Percentiles rank a stretch among this genome's conserved stretches.
Conservation (phyloP, 2,888 invertebrate species). For the Alentia gelatinosa region DNA sequence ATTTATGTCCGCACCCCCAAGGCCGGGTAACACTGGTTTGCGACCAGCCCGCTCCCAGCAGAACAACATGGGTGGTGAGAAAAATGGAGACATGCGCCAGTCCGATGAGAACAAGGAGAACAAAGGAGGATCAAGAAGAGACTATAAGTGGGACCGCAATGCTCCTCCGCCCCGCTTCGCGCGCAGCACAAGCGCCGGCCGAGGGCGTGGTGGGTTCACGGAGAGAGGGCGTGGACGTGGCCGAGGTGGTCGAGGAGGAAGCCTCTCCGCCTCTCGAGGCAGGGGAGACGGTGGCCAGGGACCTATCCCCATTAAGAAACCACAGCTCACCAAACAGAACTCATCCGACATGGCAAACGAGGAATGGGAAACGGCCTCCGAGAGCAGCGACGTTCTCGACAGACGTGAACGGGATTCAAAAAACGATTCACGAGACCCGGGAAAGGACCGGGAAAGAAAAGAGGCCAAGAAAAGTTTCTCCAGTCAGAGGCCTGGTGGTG, state of each 20-base stretch:
- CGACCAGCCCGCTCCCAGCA: neutral
- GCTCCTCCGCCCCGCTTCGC: slow-evolving; percentile 58
- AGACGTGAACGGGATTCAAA: slow-evolving; percentile 67
- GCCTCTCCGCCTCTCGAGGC: slow-evolving; percentile 21
- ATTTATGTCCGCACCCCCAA: slow-evolving; percentile 47
- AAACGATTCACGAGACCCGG: slow-evolving; percentile 62
- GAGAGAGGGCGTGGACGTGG: slow-evolving; percentile 51
- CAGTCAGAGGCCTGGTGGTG: slow-evolving; percentile 79
- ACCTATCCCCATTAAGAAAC: slow-evolving; percentile 66
- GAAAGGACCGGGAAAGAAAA: slow-evolving; percentile 65
- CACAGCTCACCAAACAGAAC: slow-evolving; percentile 78
- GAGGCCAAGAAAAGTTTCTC: slow-evolving; percentile 79
- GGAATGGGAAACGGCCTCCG: slow-evolving; percentile 90
- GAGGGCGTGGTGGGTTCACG: slow-evolving; percentile 28
- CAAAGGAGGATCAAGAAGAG: slow-evolving; percentile 49
- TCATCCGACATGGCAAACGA: slow-evolving; percentile 75
- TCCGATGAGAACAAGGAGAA: slow-evolving; percentile 51
- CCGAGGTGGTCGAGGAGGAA: slow-evolving; percentile 62
- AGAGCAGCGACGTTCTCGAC: slow-evolving; percentile 86
- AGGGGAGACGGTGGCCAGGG: slow-evolving; percentile 59
- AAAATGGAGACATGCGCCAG: neutral
- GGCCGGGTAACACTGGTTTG: neutral
- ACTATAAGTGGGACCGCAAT: slow-evolving; percentile 53
- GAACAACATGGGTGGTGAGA: neutral
- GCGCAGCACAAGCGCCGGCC: neutral